Evolutionary conservation across 2,888 invertebrate species (phyloP).

Genomic region (Chalcosyrphus nemorum): DNA sequence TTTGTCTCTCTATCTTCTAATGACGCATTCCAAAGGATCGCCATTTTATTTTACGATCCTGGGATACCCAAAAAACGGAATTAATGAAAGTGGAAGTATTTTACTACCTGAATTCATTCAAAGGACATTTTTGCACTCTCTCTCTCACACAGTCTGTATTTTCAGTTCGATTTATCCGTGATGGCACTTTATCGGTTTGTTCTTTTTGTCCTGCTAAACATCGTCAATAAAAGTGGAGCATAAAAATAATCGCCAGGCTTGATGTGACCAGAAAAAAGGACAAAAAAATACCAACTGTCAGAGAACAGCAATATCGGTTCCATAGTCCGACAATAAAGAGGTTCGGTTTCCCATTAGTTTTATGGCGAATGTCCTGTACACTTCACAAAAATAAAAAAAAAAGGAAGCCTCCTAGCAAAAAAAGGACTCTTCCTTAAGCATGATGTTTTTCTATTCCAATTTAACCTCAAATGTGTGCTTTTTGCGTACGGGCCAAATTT

Average conservation of each 20-base stretch:
- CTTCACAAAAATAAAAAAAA: slow-evolving; percentile 8
- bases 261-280: slow-evolving; percentile 48
- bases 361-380: slow-evolving; percentile 41
- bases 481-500: slow-evolving; percentile 54
- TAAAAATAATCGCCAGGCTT: slow-evolving; percentile 67
- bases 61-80: slow-evolving; percentile 51
- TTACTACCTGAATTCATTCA: slow-evolving; percentile 60
- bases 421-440: slow-evolving; percentile 13
- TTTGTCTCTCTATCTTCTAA: not conserved
- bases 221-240: slow-evolving; percentile 61
- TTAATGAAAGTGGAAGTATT: slow-evolving; percentile 67
- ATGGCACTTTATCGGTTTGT: slow-evolving; percentile 44
- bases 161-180: not conserved
- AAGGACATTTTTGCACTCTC: slow-evolving; percentile 8
- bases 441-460: slow-evolving; percentile 39
- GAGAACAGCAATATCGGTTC: slow-evolving; percentile 50
- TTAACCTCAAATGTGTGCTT: slow-evolving; percentile 40
- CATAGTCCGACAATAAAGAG: slow-evolving; percentile 39
- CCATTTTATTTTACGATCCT: slow-evolving; percentile 56
- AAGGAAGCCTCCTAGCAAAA: not conserved
- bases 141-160: not conserved
- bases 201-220: slow-evolving; percentile 59
- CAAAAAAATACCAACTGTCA: not conserved
- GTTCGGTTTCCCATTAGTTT: slow-evolving; percentile 63
- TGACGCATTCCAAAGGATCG: slow-evolving; percentile 32